Conservation (phyloP, 1,140 invertebrate genomes). For the Drosophila nigrodunni region DNA sequence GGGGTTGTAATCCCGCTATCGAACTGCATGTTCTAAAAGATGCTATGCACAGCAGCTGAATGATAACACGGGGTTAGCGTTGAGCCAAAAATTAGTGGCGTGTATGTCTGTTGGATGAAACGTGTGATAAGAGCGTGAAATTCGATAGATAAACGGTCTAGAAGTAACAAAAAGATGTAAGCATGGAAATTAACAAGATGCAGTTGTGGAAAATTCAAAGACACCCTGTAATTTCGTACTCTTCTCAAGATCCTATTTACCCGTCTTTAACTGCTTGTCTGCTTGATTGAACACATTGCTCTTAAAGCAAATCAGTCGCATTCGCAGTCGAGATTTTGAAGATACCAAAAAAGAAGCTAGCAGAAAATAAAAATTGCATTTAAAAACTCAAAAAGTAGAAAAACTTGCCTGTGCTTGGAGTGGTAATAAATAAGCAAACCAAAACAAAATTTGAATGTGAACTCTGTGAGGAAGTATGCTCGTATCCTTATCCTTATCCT, state of each 20-base stretch:
- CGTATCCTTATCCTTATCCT: constrained; percentile 56
- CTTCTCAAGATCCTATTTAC: too few relatives aligned
- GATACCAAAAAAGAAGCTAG: constrained; percentile 7
- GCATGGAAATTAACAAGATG: not conserved
- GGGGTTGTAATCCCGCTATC: constrained; percentile 42
- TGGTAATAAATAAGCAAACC: constrained; percentile 40
- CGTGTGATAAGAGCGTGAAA: constrained; percentile 7
- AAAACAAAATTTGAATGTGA: constrained; percentile 61
- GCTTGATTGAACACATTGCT: not conserved
- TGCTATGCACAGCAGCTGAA: constrained; percentile 8
- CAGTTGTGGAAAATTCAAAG: not conserved
- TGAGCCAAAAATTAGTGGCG: constrained; percentile 33
- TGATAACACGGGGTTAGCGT: constrained; percentile 15
- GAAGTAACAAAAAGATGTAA: not conserved
- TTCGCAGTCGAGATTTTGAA: not conserved
- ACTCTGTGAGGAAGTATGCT: constrained; percentile 19
- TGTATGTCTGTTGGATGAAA: constrained; percentile 6
- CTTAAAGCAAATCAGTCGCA: not conserved
- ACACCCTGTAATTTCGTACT: too few relatives aligned
- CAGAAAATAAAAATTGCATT: constrained; percentile 42
- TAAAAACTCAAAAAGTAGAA: constrained; percentile 64
- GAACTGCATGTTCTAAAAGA: constrained; percentile 9
- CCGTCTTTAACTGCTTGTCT: not conserved
- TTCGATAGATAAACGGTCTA: not conserved
- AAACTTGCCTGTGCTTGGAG: constrained; percentile 61